Percentiles rank a stretch among this genome's conserved stretches.
Conservation (phyloP, 2,797 vertebrate species). For the Mallotus villosus region DNA sequence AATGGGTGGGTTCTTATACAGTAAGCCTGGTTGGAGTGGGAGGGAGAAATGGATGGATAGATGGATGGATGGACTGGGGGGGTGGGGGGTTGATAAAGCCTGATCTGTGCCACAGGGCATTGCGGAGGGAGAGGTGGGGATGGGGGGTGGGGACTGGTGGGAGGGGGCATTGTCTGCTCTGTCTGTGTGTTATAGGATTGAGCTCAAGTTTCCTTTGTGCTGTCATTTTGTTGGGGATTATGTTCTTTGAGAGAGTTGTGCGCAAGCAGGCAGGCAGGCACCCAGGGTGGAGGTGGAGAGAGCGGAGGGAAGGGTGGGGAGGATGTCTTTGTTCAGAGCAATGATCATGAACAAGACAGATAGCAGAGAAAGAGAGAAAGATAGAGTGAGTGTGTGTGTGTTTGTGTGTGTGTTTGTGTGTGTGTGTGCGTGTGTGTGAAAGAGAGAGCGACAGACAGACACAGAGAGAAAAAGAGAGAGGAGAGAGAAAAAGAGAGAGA, state of each 20-base stretch:
- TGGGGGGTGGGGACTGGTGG: constrained; percentile 58
- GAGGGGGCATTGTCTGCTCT: constrained; percentile 75
- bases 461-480: not conserved
- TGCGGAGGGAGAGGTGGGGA: constrained; percentile 65
- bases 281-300: constrained; percentile 71
- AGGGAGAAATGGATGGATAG: constrained; percentile 1
- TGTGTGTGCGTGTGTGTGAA: not conserved
- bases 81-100: constrained; percentile 65
- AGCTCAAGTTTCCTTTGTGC: constrained; percentile 84
- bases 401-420: constrained; percentile 14
- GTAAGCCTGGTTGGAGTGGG: constrained; percentile 33
- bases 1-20: constrained; percentile 24
- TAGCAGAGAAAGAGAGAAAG: constrained; percentile 53
- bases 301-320: constrained; percentile 27
- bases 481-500: constrained; percentile 28
- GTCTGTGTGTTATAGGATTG: constrained; percentile 81
- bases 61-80: constrained; percentile 32
- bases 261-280: constrained; percentile 66
- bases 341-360: constrained; percentile 76
- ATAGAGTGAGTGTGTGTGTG: constrained; percentile 26
- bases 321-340: constrained; percentile 74
- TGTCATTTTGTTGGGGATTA: constrained; percentile 83
- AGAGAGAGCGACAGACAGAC: not conserved
- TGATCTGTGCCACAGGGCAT: constrained; percentile 80
- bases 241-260: constrained; percentile 82